These are phyloP conservation scores for Pinna nobilis DNA, from an alignment of 1,140 invertebrate species.

Conservation along the genomic window DNA sequence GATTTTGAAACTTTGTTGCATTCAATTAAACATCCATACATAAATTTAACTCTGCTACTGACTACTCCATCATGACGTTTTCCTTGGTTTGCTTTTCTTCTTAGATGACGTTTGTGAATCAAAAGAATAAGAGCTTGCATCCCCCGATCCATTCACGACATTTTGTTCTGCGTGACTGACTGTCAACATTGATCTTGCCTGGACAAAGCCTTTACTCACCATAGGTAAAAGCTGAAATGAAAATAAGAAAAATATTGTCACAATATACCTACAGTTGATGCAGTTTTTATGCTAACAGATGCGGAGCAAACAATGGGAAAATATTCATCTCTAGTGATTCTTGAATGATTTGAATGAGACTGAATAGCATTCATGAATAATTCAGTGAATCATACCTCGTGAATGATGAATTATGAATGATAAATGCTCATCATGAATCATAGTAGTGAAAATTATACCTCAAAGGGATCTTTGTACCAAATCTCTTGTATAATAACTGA, in stretches of 20 bases:
- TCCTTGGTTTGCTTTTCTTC: conserved; percentile 34
- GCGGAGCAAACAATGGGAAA: too few species aligned
- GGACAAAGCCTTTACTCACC: conserved; percentile 6
- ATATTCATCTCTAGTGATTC: too few species aligned
- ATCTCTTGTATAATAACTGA: too few species aligned
- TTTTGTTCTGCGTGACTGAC: conserved; percentile 20
- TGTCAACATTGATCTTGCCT: conserved; percentile 15
- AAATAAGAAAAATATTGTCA: neutral
- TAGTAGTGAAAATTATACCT: too few species aligned
- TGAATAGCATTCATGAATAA: conserved; percentile 16
- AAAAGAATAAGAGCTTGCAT: conserved; percentile 4
- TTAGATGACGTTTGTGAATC: conserved; percentile 13
- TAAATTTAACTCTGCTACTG: neutral
- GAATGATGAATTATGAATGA: too few species aligned
- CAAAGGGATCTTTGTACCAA: too few species aligned
- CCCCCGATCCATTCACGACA: neutral
- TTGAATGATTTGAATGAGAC: too few species aligned
- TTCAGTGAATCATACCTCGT: too few species aligned
- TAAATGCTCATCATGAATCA: too few species aligned
- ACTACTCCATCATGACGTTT: conserved; percentile 20
- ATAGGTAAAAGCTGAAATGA: conserved; percentile 29
- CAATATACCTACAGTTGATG: too few species aligned
- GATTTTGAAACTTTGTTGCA: too few species aligned
- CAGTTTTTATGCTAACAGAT: too few species aligned
- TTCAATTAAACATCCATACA: neutral